These are phyloP conservation scores for Drosophila demipolita DNA, from an alignment of 2,888 invertebrate genomes.

Conservation along the genomic window DNA sequence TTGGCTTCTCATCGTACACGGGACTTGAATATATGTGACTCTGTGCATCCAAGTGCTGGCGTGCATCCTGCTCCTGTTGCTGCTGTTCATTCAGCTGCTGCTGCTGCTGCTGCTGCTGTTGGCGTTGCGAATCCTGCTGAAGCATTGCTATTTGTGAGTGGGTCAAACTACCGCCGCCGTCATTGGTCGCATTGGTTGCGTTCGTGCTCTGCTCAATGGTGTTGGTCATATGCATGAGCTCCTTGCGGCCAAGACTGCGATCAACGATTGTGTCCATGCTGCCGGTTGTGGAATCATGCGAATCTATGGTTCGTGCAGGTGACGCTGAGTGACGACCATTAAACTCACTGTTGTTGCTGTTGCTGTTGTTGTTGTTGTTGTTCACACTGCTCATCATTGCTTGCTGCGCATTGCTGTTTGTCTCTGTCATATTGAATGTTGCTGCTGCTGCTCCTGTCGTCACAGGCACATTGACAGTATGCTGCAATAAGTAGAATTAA, in stretches of 20 bases:
- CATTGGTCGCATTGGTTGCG: constrained; percentile 65
- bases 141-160: constrained; percentile 83
- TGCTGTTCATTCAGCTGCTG: constrained; percentile 18
- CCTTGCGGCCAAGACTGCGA: constrained; percentile 73
- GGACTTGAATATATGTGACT: constrained; percentile 85
- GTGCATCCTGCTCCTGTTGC: constrained; percentile 46
- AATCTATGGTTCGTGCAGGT: constrained; percentile 84
- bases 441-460: constrained; percentile 29
- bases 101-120: constrained; percentile 41
- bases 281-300: constrained; percentile 83
- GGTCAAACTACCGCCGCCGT: constrained; percentile 71
- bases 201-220: constrained; percentile 81
- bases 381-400: constrained; percentile 21
- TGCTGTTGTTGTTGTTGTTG: background rate
- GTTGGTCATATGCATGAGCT: constrained; percentile 75
- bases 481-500: constrained; percentile 16
- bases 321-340: constrained; percentile 83
- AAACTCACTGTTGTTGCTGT: constrained; percentile 38
- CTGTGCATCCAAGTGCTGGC: constrained; percentile 76
- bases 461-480: constrained; percentile 48
- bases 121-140: constrained; percentile 46
- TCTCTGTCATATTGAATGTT: constrained; percentile 49
- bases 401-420: constrained; percentile 30
- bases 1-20: constrained; percentile 82
- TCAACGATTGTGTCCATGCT: constrained; percentile 85